These are phyloP conservation scores for Amiota mariae DNA, from an alignment of 2,888 invertebrate genomes.

Conservation along the genomic window DNA sequence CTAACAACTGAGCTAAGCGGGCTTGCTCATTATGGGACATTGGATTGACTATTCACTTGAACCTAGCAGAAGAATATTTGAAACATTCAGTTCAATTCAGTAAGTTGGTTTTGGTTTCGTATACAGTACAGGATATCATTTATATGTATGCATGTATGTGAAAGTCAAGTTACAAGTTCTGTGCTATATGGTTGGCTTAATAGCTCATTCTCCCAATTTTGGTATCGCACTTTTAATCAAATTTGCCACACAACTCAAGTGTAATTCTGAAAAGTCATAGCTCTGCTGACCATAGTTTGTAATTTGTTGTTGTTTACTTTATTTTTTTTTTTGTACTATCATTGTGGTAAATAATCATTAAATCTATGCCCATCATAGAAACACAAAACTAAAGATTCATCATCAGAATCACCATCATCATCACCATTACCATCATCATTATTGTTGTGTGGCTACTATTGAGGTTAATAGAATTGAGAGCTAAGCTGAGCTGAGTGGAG, in stretches of 20 bases:
- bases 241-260: slow-evolving; percentile 52
- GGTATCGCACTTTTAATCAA: slow-evolving; percentile 55
- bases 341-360: too few species aligned
- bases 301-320: slow-evolving; percentile 12
- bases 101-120: too few species aligned
- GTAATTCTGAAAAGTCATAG: slow-evolving; percentile 44
- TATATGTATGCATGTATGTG: too few species aligned
- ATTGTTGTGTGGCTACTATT: neutral
- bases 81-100: too few species aligned
- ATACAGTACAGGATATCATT: too few species aligned
- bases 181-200: too few species aligned
- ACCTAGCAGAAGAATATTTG: too few species aligned
- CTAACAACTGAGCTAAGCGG: neutral
- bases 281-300: slow-evolving; percentile 10
- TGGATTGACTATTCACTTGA: too few species aligned
- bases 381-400: slow-evolving; percentile 1
- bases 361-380: neutral
- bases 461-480: slow-evolving; percentile 7
- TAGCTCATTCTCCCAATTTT: too few species aligned
- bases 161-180: too few species aligned
- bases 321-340: too few species aligned
- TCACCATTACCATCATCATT: neutral
- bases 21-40: too few species aligned
- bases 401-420: neutral
- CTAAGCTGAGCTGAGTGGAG: neutral